Conservation (phyloP, 2,888 invertebrate genomes). For the Axea sp. region DNA sequence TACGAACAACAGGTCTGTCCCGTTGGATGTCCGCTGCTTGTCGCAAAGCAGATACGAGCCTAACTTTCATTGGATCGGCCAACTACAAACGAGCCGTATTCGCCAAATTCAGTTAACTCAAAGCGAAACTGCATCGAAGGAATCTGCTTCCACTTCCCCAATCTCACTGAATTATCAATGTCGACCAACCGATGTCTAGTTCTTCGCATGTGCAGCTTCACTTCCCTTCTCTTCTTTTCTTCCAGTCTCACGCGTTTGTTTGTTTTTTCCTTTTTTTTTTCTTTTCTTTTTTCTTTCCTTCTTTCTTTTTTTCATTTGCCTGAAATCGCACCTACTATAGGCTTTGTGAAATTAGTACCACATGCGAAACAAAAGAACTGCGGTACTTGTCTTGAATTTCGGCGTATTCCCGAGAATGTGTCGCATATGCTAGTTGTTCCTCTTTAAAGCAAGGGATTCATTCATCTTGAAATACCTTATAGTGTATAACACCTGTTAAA, state of each 20-base stretch:
- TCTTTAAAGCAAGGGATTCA: slow-evolving; percentile 43
- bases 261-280: too few species aligned
- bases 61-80: slow-evolving; percentile 62
- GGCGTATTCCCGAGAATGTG: slow-evolving; percentile 47
- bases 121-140: slow-evolving; percentile 74
- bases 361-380: slow-evolving; percentile 49
- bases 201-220: slow-evolving; percentile 29
- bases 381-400: slow-evolving; percentile 58
- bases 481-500: slow-evolving; percentile 10
- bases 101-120: slow-evolving; percentile 76
- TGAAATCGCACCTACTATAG: slow-evolving; percentile 49
- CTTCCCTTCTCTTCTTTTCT: slow-evolving; percentile 21
- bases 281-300: too few species aligned
- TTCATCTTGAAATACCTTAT: slow-evolving; percentile 34
- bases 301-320: slow-evolving; percentile 45
- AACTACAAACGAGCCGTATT: slow-evolving; percentile 76
- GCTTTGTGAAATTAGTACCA: slow-evolving; percentile 51
- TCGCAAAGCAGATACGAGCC: slow-evolving; percentile 53
- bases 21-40: slow-evolving; percentile 60
- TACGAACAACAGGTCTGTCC: slow-evolving; percentile 72
- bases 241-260: slow-evolving; percentile 42
- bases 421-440: slow-evolving; percentile 42
- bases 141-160: slow-evolving; percentile 65
- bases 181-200: slow-evolving; percentile 50
- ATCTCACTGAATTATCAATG: slow-evolving; percentile 54